Evolutionary conservation across 2,113 vertebrate species (phyloP), one percentile per base, ranked within the genome.

Genomic region (Mystacornis crossleyi): DNA sequence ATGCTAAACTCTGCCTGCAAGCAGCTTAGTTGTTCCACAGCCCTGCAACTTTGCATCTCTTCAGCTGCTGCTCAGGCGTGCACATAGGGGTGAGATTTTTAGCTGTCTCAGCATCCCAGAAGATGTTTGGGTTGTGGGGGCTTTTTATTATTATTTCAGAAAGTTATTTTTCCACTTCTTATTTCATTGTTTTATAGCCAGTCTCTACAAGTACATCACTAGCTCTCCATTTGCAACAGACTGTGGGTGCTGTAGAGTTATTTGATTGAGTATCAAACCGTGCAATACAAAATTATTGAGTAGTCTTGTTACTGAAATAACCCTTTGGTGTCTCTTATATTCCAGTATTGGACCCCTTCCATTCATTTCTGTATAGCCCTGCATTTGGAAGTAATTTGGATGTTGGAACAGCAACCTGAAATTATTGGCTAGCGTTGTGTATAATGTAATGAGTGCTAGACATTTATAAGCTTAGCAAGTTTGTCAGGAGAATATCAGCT

Each of bases 321-420:
- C 18, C 54, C 88, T 94, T 90, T 33, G 38, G 57, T 89, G 57
- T 60, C 75, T 86, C 71, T 83, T 92, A 29, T 40, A 64, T 86
- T 84, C 82, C 74, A 57, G 38, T 45, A 66, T 65, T 93, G 95
- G 90, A 90, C 12, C 8, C 84, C 65, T 84, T 94, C 95, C 85
- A 95, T 78, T 90, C 86, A 53, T 83, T 95, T 84, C 86, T 45
- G 8, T 86, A 58, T 24, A 81, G 71, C 34, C 64, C 72, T 29
- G 31, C 92, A 94, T 96, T 96, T 96, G 93, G 93, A 96, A 96
- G 93, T 36, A 90, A 94, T 96, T 96, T 89, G 85, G 89, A 64
- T 81, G 85, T 96, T 96, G 95, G 96, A 96, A 96, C 87, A 85
- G 89, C 42, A 96, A 61, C 33, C 66, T 80, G 74, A 92, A 95